Evolutionary conservation across 1,140 invertebrate species (phyloP).

Genomic region (Drosophila novamexicana): DNA sequence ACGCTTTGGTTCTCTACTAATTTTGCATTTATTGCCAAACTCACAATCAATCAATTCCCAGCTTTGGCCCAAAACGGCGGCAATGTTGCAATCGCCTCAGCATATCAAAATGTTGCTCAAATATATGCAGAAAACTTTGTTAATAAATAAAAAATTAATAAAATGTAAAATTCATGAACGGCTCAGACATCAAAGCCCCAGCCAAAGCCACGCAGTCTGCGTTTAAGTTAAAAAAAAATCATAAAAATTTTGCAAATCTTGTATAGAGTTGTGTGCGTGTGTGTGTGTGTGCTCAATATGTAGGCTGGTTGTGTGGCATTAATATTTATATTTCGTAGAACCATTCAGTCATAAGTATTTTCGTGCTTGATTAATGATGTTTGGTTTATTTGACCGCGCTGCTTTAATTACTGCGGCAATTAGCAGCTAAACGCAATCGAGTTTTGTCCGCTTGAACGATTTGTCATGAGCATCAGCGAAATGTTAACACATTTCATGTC

Average conservation of each 20-base stretch:
- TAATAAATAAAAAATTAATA: conserved; percentile 16
- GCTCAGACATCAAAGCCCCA: conserved; percentile 24
- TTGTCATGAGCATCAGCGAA: conserved; percentile 57
- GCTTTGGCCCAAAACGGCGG: conserved; percentile 19
- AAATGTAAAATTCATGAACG: conserved; percentile 57
- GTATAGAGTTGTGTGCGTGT: background rate
- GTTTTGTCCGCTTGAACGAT: conserved; percentile 52
- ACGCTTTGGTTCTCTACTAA: conserved; percentile 42
- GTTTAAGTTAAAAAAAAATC: conserved; percentile 26
- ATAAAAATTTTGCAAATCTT: conserved; percentile 34
- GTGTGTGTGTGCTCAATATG: background rate
- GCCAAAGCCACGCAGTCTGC: conserved; percentile 43
- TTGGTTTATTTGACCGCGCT: conserved; percentile 46
- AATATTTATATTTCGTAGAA: conserved; percentile 60
- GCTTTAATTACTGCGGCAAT: conserved; percentile 77
- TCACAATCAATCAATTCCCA: conserved; percentile 56
- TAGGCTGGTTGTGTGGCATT: conserved; percentile 10
- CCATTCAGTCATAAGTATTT: conserved; percentile 40
- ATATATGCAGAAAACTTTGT: conserved; percentile 31
- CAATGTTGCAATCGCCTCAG: conserved; percentile 33
- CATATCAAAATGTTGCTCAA: conserved; percentile 36
- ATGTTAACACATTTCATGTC: conserved; percentile 46
- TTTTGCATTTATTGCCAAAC: conserved; percentile 54
- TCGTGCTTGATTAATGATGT: conserved; percentile 75
- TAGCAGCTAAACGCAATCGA: conserved; percentile 66